A percentile compares a stretch with the other conserved stretches of the same genome.
Conservation (phyloP, 2,113 vertebrate genomes). For the Phrynosoma blainvillii region DNA sequence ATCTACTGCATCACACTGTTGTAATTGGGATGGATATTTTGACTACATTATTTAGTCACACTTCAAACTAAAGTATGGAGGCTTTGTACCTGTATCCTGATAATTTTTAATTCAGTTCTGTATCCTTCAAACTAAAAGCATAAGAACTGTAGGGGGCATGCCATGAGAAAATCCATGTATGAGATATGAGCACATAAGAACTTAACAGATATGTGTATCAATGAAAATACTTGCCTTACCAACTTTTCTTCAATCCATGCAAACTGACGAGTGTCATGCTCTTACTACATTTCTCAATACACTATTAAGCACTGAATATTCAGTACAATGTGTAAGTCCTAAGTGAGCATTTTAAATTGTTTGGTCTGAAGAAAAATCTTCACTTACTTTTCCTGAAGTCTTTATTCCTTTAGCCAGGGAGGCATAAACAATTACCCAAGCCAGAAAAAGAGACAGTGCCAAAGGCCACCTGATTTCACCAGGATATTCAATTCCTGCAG, state of each 20-base stretch:
- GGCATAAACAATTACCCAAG: conserved; percentile 95
- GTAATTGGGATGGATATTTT: background rate
- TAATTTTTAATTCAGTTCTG: background rate
- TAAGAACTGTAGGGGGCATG: background rate
- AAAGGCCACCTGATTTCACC: conserved; percentile 96
- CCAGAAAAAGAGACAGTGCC: conserved; percentile 89
- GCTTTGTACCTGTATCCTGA: background rate
- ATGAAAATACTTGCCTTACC: background rate
- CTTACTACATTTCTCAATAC: background rate
- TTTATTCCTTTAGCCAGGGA: conserved; percentile 99
- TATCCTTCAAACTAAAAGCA: background rate
- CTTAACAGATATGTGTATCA: background rate
- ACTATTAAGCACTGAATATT: background rate
- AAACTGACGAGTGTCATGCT: background rate
- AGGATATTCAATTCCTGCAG: conserved; percentile 95
- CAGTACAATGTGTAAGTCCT: background rate
- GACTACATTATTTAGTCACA: background rate
- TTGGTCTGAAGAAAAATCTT: background rate
- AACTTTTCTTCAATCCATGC: background rate
- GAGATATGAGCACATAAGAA: background rate
- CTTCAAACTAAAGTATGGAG: background rate
- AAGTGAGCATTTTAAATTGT: background rate
- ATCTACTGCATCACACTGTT: background rate
- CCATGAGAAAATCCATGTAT: background rate
- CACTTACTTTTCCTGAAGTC: conserved; percentile 95